Evolutionary conservation across 2,113 vertebrate genomes (phyloP).

Genomic region (Cynopterus brachyotis): DNA sequence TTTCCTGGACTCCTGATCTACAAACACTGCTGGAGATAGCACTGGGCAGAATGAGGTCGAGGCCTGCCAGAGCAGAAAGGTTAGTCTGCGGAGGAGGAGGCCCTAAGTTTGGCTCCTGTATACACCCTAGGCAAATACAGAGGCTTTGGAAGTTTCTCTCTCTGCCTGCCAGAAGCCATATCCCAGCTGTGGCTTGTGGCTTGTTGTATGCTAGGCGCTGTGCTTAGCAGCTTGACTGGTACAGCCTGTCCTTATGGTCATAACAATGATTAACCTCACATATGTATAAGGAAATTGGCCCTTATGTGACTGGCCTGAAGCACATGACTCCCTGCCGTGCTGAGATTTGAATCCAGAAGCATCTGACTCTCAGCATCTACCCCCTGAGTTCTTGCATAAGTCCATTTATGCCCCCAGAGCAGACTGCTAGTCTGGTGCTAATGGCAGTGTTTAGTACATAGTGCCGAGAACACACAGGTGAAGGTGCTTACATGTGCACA

Average conservation of each 20-base stretch:
- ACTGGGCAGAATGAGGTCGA: neutral
- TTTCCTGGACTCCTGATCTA: neutral
- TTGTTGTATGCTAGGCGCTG: neutral
- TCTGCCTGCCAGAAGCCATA: neutral
- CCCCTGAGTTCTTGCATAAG: neutral
- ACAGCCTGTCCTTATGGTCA: neutral
- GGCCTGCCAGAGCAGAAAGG: neutral
- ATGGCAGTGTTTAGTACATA: no score
- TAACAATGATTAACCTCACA: neutral
- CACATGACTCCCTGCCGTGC: neutral
- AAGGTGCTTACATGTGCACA: neutral
- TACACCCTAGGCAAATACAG: neutral
- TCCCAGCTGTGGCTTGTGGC: neutral
- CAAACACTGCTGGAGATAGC: neutral
- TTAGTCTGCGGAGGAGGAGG: neutral
- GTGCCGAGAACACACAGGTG: no score
- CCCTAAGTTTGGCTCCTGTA: neutral
- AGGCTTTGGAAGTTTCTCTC: neutral
- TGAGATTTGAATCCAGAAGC: neutral
- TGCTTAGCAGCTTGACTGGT: neutral
- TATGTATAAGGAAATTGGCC: neutral
- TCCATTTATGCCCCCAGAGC: accelerated
- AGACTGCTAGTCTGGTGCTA: no score
- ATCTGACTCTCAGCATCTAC: neutral
- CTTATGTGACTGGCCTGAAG: neutral